These are phyloP conservation scores for Leptopilina syphax DNA, from an alignment of 2,888 invertebrate genomes.

Conservation along the genomic window DNA sequence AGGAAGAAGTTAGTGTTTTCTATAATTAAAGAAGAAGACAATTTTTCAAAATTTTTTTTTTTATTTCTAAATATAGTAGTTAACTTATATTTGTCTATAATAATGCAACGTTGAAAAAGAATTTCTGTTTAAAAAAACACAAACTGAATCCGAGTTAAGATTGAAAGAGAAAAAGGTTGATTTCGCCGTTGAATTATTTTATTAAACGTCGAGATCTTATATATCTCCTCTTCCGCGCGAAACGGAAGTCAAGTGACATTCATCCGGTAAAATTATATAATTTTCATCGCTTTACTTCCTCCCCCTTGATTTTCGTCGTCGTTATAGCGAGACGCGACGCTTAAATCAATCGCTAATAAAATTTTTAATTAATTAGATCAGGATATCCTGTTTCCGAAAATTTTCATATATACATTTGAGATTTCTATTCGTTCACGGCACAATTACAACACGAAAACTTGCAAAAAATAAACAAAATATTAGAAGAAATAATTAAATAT, in stretches of 20 bases:
- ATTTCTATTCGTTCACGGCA: too few species aligned
- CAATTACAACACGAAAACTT: not conserved
- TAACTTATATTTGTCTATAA: too few species aligned
- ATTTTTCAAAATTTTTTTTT: not conserved
- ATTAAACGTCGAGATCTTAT: not conserved
- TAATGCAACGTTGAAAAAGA: too few species aligned
- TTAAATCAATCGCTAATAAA: conserved; percentile 19
- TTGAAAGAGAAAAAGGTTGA: not conserved
- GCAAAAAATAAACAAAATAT: not conserved
- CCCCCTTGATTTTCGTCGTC: not conserved
- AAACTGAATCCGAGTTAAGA: too few species aligned
- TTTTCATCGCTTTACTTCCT: conserved; percentile 29
- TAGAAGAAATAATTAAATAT: too few species aligned
- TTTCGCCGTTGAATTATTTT: not conserved
- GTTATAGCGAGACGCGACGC: not conserved
- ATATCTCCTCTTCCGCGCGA: not conserved
- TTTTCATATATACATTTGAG: not conserved
- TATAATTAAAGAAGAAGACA: not conserved
- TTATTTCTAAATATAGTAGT: not conserved
- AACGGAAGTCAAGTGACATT: conserved; percentile 20
- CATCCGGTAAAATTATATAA: conserved; percentile 7
- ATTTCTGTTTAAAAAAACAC: too few species aligned
- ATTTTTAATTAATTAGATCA: conserved; percentile 23
- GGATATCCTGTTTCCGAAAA: conserved; percentile 20
- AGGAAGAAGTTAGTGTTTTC: conserved; percentile 70